Percentiles rank a stretch among this genome's conserved stretches.
These are phyloP conservation scores for Aurelia sp. DNA, from an alignment of 30 jellyfish, hydroid and myxozoan species.

Conservation along the genomic window DNA sequence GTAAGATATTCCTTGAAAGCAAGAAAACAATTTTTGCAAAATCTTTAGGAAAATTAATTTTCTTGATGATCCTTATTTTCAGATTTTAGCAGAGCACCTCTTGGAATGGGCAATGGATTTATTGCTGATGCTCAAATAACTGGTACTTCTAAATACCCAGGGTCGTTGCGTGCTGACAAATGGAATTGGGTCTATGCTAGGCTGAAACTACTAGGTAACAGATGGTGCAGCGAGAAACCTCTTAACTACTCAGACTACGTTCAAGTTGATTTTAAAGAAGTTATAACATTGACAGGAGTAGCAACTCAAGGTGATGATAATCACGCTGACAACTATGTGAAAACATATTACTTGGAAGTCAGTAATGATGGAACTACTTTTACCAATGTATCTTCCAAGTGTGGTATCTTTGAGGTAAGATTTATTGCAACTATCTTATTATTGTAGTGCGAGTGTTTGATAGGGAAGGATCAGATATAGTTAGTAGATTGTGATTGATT, in stretches of 20 bases:
- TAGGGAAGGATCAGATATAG: too few species aligned
- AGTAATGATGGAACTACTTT: slow-evolving; percentile 36
- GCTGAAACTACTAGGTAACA: slow-evolving; percentile 35
- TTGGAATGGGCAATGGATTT: slow-evolving; percentile 68
- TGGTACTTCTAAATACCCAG: slow-evolving; percentile 28
- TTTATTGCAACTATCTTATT: too few species aligned
- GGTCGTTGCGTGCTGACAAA: background rate
- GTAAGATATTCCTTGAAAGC: too few species aligned
- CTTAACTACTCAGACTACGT: too few species aligned
- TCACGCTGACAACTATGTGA: slow-evolving; percentile 5
- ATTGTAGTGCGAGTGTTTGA: too few species aligned
- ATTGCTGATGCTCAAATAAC: slow-evolving; percentile 34
- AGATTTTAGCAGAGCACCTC: slow-evolving; percentile 45
- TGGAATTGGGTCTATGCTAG: slow-evolving; percentile 20
- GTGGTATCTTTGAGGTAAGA: slow-evolving; percentile 8
- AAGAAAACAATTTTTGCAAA: too few species aligned
- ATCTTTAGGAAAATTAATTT: background rate
- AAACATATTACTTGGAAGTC: slow-evolving; percentile 29
- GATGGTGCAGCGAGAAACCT: too few species aligned
- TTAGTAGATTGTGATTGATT: too few species aligned
- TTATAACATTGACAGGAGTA: slow-evolving; percentile 58
- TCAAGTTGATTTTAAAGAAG: too few species aligned
- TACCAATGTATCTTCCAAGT: background rate
- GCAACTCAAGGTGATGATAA: slow-evolving; percentile 80
- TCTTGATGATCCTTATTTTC: background rate